Percentiles rank a stretch among this genome's conserved stretches.
Conservation (phyloP, 2,797 vertebrate genomes). For the Leptoclinus maculatus region DNA sequence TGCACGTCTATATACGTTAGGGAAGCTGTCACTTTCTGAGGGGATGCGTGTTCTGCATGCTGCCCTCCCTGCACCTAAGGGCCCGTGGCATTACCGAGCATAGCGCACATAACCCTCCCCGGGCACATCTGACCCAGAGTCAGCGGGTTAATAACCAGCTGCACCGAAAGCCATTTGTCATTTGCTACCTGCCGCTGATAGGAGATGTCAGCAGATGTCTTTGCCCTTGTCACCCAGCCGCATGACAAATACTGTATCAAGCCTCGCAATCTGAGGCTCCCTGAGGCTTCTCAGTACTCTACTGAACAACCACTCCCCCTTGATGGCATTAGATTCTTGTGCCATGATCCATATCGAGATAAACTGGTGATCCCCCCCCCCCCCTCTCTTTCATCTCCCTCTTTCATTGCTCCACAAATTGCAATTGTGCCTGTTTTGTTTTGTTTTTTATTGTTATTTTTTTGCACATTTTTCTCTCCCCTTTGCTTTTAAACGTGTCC, state of each 20-base stretch:
- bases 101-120: conserved; percentile 63
- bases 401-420: conserved; percentile 35
- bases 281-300: conserved; percentile 62
- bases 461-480: conserved; percentile 11
- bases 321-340: conserved; percentile 65
- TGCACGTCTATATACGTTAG: background rate
- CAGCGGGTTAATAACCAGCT: conserved; percentile 79
- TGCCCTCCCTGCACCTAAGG: conserved; percentile 22
- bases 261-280: conserved; percentile 57
- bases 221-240: conserved; percentile 74
- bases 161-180: conserved; percentile 75
- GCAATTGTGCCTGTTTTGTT: conserved; percentile 14
- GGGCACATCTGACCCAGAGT: conserved; percentile 70
- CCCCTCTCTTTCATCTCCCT: conserved; percentile 31
- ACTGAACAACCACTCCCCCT: conserved; percentile 66
- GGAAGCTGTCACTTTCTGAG: conserved; percentile 12
- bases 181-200: conserved; percentile 74
- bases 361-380: conserved; percentile 39
- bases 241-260: conserved; percentile 75
- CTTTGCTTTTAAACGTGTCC: conserved; percentile 43
- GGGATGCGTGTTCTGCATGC: background rate
- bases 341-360: conserved; percentile 67
- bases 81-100: conserved; percentile 48
- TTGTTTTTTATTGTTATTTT: background rate
- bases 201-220: conserved; percentile 71